Base-by-base conservation (phyloP, 1,140 invertebrate species). In the Asbolus verrucosus region DNA sequence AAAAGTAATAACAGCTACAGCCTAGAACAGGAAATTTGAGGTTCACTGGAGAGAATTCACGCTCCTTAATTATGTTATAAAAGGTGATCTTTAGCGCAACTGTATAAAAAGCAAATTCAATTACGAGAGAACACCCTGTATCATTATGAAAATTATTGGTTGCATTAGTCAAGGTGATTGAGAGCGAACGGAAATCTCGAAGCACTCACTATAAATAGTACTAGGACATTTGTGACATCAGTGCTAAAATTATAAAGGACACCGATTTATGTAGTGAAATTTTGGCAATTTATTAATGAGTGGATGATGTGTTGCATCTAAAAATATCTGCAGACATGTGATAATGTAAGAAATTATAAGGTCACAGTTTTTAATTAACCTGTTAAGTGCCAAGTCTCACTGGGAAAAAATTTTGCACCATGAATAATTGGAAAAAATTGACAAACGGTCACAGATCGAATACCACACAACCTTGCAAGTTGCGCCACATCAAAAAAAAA, bases 81-180 rank as follows among this genome's bases (percentile, higher is more conserved):
- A 19, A 46, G 6, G 15, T 46, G 0, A 16, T 46, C 18, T 38
- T 46, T 46, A 46, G 15, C 16, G 18, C 16, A 18, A 15, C n/a
- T n/a, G n/a, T n/a, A n/a, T 19, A 27, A 54, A 54, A 54, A 13
- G 2, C n/a, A 27, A 54, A 54, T 27, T n/a, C 11, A 11, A 24
- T 31, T 46, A 18, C 14, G 16, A n/a, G 41, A 46, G 14, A 54
- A 54, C 46, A 54, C 46, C 46, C 21, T 14, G 19, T 50, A 21
- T 54, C 11, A 54, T 54, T 54, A 54, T 27, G n/a, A 18, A 54
- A 54, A 54, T 54, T 54, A 54, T 54, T 27, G 21, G 19, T 54
- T 54, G 46, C 46, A 27, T 27, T 54, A 13, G 4, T n/a, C 46
- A 54, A 54, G 46, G 46, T 46, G 41, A 46, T 27, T 54, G 46